phyloP scores from a whole-genome alignment of 2,888 invertebrate genomes.

The Margaritifera margaritifera region DNA sequence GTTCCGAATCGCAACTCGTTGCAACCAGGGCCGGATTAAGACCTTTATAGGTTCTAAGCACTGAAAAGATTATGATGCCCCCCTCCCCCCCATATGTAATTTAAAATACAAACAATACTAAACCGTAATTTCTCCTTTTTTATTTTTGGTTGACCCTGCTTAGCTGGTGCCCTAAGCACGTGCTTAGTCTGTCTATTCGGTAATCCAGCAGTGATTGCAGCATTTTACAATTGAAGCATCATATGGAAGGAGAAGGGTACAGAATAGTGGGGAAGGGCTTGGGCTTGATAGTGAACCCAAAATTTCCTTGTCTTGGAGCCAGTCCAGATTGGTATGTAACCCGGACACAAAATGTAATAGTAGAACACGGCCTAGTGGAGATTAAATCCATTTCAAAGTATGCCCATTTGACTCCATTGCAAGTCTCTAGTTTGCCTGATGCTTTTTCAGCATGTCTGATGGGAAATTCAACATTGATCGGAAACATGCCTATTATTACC shows the following conservation, averaged over 20 bases:
- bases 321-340: constrained; percentile 3
- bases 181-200: too few relatives aligned
- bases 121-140: too few relatives aligned
- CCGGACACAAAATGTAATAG: neutral
- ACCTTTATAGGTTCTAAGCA: too few relatives aligned
- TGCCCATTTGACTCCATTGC: constrained; percentile 1
- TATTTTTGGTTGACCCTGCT: too few relatives aligned
- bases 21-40: too few relatives aligned
- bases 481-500: neutral
- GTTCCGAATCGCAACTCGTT: too few relatives aligned
- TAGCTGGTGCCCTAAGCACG: too few relatives aligned
- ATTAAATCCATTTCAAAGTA: constrained; percentile 2
- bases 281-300: constrained; percentile 1
- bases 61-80: too few relatives aligned
- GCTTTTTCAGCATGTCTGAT: neutral
- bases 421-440: neutral
- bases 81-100: too few relatives aligned
- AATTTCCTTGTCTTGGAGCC: constrained; percentile 2
- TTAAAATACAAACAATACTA: too few relatives aligned
- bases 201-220: too few relatives aligned
- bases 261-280: neutral
- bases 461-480: constrained; percentile 1
- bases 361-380: constrained; percentile 3
- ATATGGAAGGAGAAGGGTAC: neutral
- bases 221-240: neutral